phyloP scores from a whole-genome alignment of 2,888 invertebrate species.

The Patella caerulea region DNA sequence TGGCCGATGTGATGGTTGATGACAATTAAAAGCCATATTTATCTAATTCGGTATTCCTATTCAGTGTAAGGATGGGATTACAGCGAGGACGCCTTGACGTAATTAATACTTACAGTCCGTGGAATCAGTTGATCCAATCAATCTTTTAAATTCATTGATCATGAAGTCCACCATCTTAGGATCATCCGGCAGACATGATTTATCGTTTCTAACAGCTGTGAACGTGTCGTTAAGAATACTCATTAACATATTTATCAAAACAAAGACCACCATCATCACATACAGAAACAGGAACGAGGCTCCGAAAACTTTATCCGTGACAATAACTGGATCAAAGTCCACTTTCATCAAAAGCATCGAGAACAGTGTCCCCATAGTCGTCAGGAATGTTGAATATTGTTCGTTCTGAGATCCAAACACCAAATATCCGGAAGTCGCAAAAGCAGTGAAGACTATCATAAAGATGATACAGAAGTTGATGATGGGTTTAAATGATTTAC shows the following conservation, averaged over 20 bases:
- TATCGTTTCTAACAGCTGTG: constrained; percentile 53
- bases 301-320: constrained; percentile 43
- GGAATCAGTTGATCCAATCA: constrained; percentile 21
- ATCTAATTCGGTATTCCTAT: too few species aligned
- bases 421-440: constrained; percentile 60
- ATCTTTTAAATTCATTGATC: constrained; percentile 45
- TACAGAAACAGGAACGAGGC: constrained; percentile 57
- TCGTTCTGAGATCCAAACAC: constrained; percentile 45
- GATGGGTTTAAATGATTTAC: constrained; percentile 58
- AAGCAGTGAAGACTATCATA: constrained; percentile 61
- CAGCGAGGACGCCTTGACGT: too few species aligned
- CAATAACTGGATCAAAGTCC: constrained; percentile 50
- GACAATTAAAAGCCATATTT: too few species aligned
- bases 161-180: constrained; percentile 65
- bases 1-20: too few species aligned
- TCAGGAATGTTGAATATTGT: constrained; percentile 55
- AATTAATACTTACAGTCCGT: constrained; percentile 4
- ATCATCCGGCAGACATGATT: constrained; percentile 57
- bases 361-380: constrained; percentile 62
- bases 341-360: constrained; percentile 63
- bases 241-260: constrained; percentile 66
- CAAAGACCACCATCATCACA: constrained; percentile 55
- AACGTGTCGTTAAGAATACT: constrained; percentile 65
- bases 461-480: constrained; percentile 68
- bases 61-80: too few species aligned